Conservation (phyloP, 2,797 vertebrate genomes). For the Garrulus glandarius region DNA sequence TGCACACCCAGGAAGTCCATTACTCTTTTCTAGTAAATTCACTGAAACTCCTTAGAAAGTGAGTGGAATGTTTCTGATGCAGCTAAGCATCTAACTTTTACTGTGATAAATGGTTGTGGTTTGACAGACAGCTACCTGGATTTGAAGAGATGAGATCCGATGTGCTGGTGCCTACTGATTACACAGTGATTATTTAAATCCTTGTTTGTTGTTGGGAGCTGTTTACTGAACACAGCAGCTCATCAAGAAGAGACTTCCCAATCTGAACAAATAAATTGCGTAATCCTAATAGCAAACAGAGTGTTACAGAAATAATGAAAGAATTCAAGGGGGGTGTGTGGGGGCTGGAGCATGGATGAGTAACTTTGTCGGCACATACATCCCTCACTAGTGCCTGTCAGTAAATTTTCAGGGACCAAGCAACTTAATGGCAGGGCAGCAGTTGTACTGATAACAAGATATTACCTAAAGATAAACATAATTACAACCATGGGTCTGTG, state of each 20-base stretch:
- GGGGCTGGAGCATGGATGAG: not conserved
- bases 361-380: not conserved
- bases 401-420: not conserved
- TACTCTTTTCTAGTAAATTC: not conserved
- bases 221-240: slow-evolving; percentile 63
- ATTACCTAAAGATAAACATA: slow-evolving; percentile 24
- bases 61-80: not conserved
- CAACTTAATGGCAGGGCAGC: not conserved
- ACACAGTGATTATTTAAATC: slow-evolving; percentile 75
- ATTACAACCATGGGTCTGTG: not conserved
- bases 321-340: not conserved
- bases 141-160: slow-evolving; percentile 44
- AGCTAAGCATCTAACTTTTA: not conserved
- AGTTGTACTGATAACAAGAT: slow-evolving; percentile 30
- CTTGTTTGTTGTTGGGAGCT: slow-evolving; percentile 68
- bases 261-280: slow-evolving; percentile 65
- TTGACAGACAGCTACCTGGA: slow-evolving; percentile 53
- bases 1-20: not conserved
- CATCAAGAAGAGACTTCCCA: slow-evolving; percentile 65
- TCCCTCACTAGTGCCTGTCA: not conserved
- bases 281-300: slow-evolving; percentile 71
- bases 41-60: not conserved
- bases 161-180: slow-evolving; percentile 67
- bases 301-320: slow-evolving; percentile 57
- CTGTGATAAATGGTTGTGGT: not conserved